Conservation (phyloP, 2,797 vertebrate genomes). For the Hozukius guyotensis region DNA sequence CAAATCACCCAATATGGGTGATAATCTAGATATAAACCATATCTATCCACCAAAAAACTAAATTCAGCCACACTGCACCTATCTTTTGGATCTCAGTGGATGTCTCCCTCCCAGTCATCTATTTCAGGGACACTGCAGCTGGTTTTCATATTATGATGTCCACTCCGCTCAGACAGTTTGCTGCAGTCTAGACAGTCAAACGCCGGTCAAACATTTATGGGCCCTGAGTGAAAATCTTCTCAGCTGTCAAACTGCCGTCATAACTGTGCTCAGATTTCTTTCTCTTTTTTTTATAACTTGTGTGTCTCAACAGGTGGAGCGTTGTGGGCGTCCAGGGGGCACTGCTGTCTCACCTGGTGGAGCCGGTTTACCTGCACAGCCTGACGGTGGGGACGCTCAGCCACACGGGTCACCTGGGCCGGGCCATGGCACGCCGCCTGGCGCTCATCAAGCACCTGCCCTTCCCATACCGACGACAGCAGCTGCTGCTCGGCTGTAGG, state of each 20-base stretch:
- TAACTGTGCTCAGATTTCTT: neutral
- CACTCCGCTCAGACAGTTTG: neutral
- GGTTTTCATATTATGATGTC: neutral
- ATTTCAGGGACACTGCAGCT: neutral
- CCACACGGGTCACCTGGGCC: constrained; percentile 89
- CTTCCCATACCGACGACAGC: constrained; percentile 84
- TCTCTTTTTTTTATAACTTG: rapidly evolving
- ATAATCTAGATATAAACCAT: neutral
- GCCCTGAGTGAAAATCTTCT: neutral
- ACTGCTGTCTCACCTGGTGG: constrained; percentile 90
- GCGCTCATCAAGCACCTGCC: constrained; percentile 83
- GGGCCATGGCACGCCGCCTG: constrained; percentile 86
- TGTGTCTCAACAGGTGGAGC: constrained; percentile 86
- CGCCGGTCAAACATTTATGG: neutral
- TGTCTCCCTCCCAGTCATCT: neutral
- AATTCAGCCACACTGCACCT: neutral
- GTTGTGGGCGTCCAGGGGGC: constrained; percentile 90
- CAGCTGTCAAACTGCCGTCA: neutral
- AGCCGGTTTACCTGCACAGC: constrained; percentile 92
- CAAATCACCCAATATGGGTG: neutral
- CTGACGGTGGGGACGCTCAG: constrained; percentile 88
- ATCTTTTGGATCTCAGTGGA: neutral
- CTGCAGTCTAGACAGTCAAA: neutral
- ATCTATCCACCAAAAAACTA: neutral
- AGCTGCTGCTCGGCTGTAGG: constrained; percentile 90